Base-by-base conservation (phyloP, 2,113 vertebrate species). In the Hoplias malabaricus region DNA sequence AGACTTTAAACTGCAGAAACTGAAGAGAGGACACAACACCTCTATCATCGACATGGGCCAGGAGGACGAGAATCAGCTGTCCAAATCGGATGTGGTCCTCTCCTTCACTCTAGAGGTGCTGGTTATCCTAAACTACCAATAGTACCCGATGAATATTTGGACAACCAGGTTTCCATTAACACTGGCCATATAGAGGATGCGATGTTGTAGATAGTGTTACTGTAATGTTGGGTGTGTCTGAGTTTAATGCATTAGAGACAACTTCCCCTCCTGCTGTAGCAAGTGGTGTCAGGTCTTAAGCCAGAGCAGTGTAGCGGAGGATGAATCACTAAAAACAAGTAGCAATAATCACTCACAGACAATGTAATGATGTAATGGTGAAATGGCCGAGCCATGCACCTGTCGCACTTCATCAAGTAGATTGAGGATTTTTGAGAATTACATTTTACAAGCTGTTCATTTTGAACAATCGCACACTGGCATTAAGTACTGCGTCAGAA, bases 41-140 rank as follows among this genome's bases (percentile, higher is more conserved):
- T 99, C 98, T 40, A 98, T 99, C 84, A 99, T 99, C 62, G 98
- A 99, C 88, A 96, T 99, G 96, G 98, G 98, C 1, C 97, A 99
- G 83, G 98, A 99, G 89, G 98, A 98, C 0, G 98, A 99, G 91
- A 99, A 97, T 89, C 96, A 95, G 27, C 95, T 99, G 33, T 98
- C 97, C 85, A 99, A 99, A 84, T 99, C 98, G 0, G 98, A 99
- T 0, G 98, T 99, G 0, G 95, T 99, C 80, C 89, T 99, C 68
- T 97, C 96, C 0, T 99, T 99, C 90, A 98, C 95, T 11, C 84
- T 99, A 78, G 98, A 99, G 96, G 98, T 99, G 56, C 25, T 46
- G 2, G 23, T 62, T 8, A 34, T 59, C 19, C 50, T 36, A 14
- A 12, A 12, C 48, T 21, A 4, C 19, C 48, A 53, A n/a, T 53